phyloP scores from a whole-genome alignment of 2,888 invertebrate genomes.

The Dynastes grantii region DNA sequence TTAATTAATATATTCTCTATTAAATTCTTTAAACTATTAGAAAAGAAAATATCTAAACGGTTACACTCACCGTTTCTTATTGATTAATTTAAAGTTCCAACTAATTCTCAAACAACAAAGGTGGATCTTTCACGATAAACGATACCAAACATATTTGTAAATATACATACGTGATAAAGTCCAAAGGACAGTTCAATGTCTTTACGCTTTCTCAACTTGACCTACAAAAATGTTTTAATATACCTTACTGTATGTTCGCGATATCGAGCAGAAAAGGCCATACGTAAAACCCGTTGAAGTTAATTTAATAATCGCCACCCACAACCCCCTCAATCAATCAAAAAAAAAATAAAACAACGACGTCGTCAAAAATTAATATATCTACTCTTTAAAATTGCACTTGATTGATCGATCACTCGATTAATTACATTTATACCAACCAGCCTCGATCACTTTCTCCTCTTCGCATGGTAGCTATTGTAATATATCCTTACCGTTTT shows the following conservation, averaged over 20 bases:
- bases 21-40: too few species aligned
- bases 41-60: too few species aligned
- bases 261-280: not conserved
- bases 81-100: too few species aligned
- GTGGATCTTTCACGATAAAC: too few species aligned
- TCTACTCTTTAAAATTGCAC: too few species aligned
- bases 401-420: constrained; percentile 24
- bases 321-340: not conserved
- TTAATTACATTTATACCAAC: not conserved
- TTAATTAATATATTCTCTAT: too few species aligned
- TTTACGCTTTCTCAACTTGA: constrained; percentile 13
- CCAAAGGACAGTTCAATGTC: constrained; percentile 2
- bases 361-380: too few species aligned
- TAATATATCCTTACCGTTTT: constrained; percentile 1
- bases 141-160: too few species aligned
- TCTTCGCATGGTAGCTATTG: constrained; percentile 9
- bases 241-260: not conserved
- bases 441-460: constrained; percentile 18
- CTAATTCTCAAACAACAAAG: too few species aligned
- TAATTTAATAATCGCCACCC: not conserved
- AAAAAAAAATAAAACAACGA: too few species aligned
- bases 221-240: not conserved
- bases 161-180: not conserved
- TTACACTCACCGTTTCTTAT: too few species aligned
- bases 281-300: not conserved